Conservation (phyloP, 2,888 invertebrate species). For the Meiosimyza platycephala region DNA sequence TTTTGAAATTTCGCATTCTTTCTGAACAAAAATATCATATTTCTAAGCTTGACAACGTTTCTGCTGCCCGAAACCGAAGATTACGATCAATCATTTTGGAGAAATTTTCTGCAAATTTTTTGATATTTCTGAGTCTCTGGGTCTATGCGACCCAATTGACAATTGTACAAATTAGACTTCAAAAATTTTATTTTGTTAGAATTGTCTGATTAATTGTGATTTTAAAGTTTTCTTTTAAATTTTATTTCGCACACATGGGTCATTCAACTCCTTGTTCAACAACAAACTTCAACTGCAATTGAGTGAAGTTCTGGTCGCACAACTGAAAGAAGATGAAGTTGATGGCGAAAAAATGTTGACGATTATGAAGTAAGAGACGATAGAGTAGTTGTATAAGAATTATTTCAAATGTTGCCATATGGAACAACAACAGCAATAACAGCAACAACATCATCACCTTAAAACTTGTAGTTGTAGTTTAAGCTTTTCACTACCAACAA, state of each 20-base stretch:
- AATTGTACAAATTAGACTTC: too few relatives aligned
- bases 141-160: too few relatives aligned
- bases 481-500: background rate
- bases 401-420: slow-evolving; percentile 23
- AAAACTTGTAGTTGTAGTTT: slow-evolving; percentile 4
- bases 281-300: background rate
- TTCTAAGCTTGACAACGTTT: too few relatives aligned
- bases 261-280: slow-evolving; percentile 57
- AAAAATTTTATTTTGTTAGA: too few relatives aligned
- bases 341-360: background rate
- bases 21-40: too few relatives aligned
- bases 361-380: background rate
- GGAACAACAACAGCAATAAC: slow-evolving; percentile 24
- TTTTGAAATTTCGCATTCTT: too few relatives aligned
- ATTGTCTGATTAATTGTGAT: too few relatives aligned
- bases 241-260: slow-evolving; percentile 59
- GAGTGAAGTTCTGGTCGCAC: slow-evolving; percentile 41
- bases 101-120: too few relatives aligned
- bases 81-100: too few relatives aligned
- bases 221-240: too few relatives aligned
- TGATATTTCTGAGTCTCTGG: too few relatives aligned
- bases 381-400: background rate
- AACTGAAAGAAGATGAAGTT: slow-evolving; percentile 20
- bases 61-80: too few relatives aligned
- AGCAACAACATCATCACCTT: slow-evolving; percentile 1